A percentile compares a stretch with the other conserved stretches of the same genome.
These are phyloP conservation scores for Takifugu ocellatus DNA, from an alignment of 2,797 vertebrate genomes.

Conservation along the genomic window DNA sequence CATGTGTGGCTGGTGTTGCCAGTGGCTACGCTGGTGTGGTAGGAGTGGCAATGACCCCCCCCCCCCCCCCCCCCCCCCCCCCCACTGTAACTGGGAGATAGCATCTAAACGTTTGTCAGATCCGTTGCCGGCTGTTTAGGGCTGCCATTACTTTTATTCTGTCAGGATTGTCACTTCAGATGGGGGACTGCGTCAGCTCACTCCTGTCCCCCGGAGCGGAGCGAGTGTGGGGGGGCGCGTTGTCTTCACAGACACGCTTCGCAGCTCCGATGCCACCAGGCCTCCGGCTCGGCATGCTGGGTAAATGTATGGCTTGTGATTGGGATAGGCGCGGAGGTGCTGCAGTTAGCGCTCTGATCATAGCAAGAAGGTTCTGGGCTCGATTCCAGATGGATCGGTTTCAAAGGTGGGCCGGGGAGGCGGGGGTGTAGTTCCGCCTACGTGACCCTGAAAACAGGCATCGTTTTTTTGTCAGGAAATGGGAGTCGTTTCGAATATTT, in stretches of 20 bases:
- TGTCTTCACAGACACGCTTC: conserved; percentile 49
- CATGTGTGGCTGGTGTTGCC: conserved; percentile 75
- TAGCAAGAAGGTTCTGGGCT: too few relatives aligned
- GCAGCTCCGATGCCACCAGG: conserved; percentile 29
- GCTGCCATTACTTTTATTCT: conserved; percentile 75
- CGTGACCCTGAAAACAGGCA: too few relatives aligned
- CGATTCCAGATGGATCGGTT: too few relatives aligned
- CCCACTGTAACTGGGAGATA: conserved; percentile 75
- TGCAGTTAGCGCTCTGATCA: too few relatives aligned
- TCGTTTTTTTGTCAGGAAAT: too few relatives aligned
- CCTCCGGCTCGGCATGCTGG: conserved; percentile 40
- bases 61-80: neutral
- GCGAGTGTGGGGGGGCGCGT: conserved; percentile 51
- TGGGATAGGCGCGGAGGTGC: too few relatives aligned
- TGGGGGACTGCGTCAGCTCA: conserved; percentile 64
- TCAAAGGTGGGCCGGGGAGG: too few relatives aligned
- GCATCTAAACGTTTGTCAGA: conserved; percentile 82
- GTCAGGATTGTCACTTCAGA: conserved; percentile 77
- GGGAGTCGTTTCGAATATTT: too few relatives aligned
- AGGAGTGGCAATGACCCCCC: conserved; percentile 64
- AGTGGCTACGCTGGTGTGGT: conserved; percentile 66
- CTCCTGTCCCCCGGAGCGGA: conserved; percentile 70
- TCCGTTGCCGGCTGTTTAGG: conserved; percentile 70
- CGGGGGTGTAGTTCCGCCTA: too few relatives aligned
- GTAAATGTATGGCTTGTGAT: conserved; percentile 27